A percentile compares a stretch with the other conserved stretches of the same genome.
These are phyloP conservation scores for Eutolmus rufibarbis DNA, from an alignment of 2,888 invertebrate species.

Conservation along the genomic window DNA sequence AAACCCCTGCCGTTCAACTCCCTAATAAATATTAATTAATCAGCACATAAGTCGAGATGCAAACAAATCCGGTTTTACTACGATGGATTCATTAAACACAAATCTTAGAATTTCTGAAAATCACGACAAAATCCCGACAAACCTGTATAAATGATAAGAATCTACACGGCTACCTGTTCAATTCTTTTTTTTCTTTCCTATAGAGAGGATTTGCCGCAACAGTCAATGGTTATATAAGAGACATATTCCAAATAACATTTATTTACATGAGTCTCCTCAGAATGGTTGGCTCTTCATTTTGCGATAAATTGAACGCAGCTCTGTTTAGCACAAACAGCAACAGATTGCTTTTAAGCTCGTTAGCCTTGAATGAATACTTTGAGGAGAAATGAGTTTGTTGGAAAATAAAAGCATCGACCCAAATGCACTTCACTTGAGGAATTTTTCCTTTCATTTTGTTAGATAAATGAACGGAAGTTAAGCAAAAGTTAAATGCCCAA, in stretches of 20 bases:
- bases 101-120: neutral
- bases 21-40: neutral
- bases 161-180: neutral
- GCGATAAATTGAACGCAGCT: neutral
- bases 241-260: neutral
- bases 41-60: neutral
- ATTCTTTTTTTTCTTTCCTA: neutral
- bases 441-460: neutral
- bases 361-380: neutral
- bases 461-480: neutral
- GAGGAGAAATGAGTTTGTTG: neutral
- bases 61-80: neutral
- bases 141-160: neutral
- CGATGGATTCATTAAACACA: neutral
- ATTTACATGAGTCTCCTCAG: neutral
- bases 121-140: neutral
- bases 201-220: neutral
- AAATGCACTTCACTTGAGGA: neutral
- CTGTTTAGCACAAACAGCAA: neutral
- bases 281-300: neutral
- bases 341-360: neutral
- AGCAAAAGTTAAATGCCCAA: neutral
- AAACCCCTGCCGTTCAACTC: neutral
- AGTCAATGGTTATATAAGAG: neutral
- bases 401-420: neutral